Base-by-base conservation (phyloP, 2,797 vertebrate genomes). In the Sebastes oblongus region DNA sequence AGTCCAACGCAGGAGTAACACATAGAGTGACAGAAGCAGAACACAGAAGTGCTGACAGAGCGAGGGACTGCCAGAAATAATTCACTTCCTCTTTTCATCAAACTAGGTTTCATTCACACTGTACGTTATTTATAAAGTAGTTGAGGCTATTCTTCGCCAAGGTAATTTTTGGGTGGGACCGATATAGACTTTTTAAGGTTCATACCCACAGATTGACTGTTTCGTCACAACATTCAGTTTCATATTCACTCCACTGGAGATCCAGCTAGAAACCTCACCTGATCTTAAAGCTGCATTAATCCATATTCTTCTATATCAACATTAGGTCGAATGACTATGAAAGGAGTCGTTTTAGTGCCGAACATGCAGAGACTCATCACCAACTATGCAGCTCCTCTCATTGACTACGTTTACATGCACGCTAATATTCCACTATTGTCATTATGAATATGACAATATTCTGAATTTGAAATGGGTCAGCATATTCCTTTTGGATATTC, bases 31-130 rank as follows among this genome's bases (percentile, higher is more conserved):
- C 60, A 84, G 72, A 77, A 85, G 75, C 72, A 78, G 80, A 87
- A 89, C 73, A 80, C 71, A 87, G 84, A 91, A 90, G 80, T 88
- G 90, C 82, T 85, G 91, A 92, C 81, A 36, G 24, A 60, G 77
- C 22, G 2, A 77, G 16, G 7, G 34, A 42, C 66, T n/a, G 25
- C 46, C 75, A 80, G 16, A 82, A 79, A 87, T 66, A 77, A 52
- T 27, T 32, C 65, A 80, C 82, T 90, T 84, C 86, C 83, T 82
- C 84, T 83, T 90, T 86, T 75, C 39, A 62, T 58, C 16, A 56
- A 36, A 61, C 13, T 65, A 52, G 58, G 24, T 83, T 86, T 85
- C 60, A 76, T 72, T 80, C 58, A 82, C 50, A 54, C 27, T 55
- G 39, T 29, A 11, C n/a, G 27, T 20, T 29, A n/a, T 25, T 11